Evolutionary conservation across 2,888 invertebrate genomes (phyloP).

Genomic region (Pogonocherus hispidulus): DNA sequence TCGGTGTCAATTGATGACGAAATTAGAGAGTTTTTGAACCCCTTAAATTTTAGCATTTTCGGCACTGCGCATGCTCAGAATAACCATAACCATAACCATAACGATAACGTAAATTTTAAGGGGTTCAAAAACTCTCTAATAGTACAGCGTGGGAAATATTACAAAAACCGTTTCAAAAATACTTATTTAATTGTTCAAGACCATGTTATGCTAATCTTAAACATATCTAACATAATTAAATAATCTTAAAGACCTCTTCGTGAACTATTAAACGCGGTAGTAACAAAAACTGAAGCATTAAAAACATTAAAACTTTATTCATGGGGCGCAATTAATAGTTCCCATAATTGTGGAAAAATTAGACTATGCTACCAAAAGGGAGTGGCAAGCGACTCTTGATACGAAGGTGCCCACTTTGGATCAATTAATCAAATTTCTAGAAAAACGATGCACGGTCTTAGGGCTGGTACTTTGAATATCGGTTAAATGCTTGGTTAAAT

Average conservation of each 20-base stretch:
- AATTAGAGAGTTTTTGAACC: too few species aligned
- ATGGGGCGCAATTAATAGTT: background rate
- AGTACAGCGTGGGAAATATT: conserved; percentile 1
- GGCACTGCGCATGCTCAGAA: too few species aligned
- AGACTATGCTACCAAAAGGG: background rate
- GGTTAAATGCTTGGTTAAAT: too few species aligned
- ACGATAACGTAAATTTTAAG: too few species aligned
- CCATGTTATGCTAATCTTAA: conserved; percentile 4
- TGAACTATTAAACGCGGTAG: background rate
- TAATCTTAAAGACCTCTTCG: background rate
- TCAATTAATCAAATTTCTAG: background rate
- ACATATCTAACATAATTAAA: background rate
- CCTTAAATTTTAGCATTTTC: too few species aligned
- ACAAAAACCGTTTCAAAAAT: conserved; percentile 11
- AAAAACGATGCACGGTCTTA: background rate
- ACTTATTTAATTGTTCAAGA: conserved; percentile 5
- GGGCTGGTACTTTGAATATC: too few species aligned
- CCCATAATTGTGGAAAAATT: background rate
- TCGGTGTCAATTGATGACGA: background rate
- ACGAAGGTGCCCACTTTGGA: background rate
- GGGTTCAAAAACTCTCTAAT: too few species aligned
- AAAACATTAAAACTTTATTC: background rate
- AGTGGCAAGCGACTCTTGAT: background rate
- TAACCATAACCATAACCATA: too few species aligned
- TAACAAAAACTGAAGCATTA: conserved; percentile 6